Conservation (phyloP, 2,797 vertebrate genomes). For the Enteromius thamalakanensis region DNA sequence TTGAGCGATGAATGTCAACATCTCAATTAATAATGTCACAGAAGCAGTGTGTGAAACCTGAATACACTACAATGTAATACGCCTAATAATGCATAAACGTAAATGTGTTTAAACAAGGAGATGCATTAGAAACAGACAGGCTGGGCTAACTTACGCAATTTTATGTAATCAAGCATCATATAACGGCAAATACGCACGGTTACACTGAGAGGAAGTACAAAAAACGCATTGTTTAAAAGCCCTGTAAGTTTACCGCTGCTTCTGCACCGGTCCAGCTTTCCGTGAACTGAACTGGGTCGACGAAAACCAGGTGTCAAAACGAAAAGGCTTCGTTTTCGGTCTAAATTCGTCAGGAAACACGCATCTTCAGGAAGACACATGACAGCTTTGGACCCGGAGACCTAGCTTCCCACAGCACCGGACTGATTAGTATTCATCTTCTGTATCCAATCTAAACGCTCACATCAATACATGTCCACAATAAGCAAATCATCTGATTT, state of each 20-base stretch:
- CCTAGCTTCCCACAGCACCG: not conserved
- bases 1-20: not conserved
- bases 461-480: not conserved
- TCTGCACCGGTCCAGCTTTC: not conserved
- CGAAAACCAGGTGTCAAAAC: conserved; percentile 7
- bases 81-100: not conserved
- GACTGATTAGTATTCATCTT: conserved; percentile 9
- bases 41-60: not conserved
- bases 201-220: not conserved
- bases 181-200: not conserved
- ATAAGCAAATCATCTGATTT: not conserved
- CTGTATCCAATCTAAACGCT: not conserved
- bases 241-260: not conserved
- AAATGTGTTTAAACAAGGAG: not conserved
- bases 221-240: not conserved
- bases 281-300: conserved; percentile 10
- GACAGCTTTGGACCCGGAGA: not conserved
- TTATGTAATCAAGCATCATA: not conserved
- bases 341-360: not conserved
- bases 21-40: conserved; percentile 1
- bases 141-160: not conserved
- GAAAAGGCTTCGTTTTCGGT: not conserved
- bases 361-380: not conserved
- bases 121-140: not conserved
- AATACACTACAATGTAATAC: not conserved